Percentiles rank a stretch among this genome's conserved stretches.
phyloP scores from a whole-genome alignment of 2,797 vertebrate species.

The Lacerta bilineata region DNA sequence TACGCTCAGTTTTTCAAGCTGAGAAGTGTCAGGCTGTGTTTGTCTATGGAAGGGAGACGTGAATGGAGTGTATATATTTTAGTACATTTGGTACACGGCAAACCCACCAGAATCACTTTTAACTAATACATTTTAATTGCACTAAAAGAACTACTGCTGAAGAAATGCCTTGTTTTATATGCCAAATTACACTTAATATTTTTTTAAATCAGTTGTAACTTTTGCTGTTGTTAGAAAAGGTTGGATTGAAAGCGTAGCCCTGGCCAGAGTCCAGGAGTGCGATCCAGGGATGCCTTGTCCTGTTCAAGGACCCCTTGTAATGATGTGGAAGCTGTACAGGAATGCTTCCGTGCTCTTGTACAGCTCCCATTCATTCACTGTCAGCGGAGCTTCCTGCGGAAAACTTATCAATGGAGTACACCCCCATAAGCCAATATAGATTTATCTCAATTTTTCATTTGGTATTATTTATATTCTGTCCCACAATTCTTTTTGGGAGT shows the following conservation, averaged over 20 bases:
- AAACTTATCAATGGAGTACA: neutral
- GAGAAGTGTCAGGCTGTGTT: conserved; percentile 18
- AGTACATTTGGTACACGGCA: neutral
- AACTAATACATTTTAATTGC: neutral
- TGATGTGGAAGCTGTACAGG: neutral
- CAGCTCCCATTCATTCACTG: neutral
- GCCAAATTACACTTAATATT: conserved; percentile 41
- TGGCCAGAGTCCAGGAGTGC: neutral
- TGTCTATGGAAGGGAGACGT: conserved; percentile 13
- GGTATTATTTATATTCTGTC: neutral
- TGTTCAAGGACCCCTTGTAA: neutral
- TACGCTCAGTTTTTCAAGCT: conserved; percentile 19
- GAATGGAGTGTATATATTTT: conserved; percentile 9
- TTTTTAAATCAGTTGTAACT: conserved; percentile 11
- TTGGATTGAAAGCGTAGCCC: neutral
- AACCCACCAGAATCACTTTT: neutral
- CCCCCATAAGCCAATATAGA: neutral
- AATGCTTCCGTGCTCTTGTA: neutral
- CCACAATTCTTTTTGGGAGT: neutral
- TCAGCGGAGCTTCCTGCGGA: neutral
- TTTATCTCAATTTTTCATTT: neutral
- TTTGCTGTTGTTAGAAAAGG: conserved; percentile 4
- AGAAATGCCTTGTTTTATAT: conserved; percentile 19
- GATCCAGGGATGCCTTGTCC: neutral
- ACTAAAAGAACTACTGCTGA: conserved; percentile 35